A percentile compares a stretch with the other conserved stretches of the same genome.
These are phyloP conservation scores for Zoanthus sociatus DNA, from an alignment of 92 coral and sea anemone genomes.

Conservation along the genomic window DNA sequence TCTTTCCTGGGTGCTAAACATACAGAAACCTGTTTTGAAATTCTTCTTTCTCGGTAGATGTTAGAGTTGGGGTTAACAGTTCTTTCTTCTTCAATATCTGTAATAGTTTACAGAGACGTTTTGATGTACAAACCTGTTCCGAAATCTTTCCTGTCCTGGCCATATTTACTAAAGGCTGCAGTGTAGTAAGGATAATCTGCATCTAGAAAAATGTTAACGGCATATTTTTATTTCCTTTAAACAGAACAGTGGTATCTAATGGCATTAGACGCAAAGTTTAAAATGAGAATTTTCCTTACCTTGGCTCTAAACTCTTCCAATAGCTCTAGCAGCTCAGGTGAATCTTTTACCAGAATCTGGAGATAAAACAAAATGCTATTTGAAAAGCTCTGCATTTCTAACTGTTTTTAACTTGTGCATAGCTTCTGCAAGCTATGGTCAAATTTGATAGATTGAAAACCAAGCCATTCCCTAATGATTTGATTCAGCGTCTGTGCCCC, in stretches of 20 bases:
- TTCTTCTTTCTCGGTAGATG: too few species aligned
- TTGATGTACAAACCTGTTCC: slow-evolving; percentile 65
- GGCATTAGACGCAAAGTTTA: background rate
- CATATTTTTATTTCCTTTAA: background rate
- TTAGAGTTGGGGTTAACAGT: too few species aligned
- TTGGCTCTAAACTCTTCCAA: slow-evolving; percentile 85
- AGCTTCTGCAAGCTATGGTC: background rate
- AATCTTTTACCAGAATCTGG: slow-evolving; percentile 87
- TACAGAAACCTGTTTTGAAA: too few species aligned
- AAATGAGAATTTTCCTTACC: slow-evolving; percentile 51
- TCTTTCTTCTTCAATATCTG: too few species aligned
- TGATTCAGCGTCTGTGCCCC: too few species aligned
- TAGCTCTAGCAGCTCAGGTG: slow-evolving; percentile 95
- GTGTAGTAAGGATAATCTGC: slow-evolving; percentile 62
- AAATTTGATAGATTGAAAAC: background rate
- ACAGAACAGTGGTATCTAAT: background rate
- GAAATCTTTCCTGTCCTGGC: slow-evolving; percentile 87
- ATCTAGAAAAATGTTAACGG: slow-evolving; percentile 58
- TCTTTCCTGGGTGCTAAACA: too few species aligned
- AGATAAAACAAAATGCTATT: background rate
- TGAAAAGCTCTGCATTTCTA: background rate
- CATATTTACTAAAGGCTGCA: slow-evolving; percentile 83
- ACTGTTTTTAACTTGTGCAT: too few species aligned
- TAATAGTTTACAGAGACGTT: background rate
- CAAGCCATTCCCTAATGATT: too few species aligned